Conservation (phyloP, 2,797 vertebrate genomes). For the Crenichthys baileyi region DNA sequence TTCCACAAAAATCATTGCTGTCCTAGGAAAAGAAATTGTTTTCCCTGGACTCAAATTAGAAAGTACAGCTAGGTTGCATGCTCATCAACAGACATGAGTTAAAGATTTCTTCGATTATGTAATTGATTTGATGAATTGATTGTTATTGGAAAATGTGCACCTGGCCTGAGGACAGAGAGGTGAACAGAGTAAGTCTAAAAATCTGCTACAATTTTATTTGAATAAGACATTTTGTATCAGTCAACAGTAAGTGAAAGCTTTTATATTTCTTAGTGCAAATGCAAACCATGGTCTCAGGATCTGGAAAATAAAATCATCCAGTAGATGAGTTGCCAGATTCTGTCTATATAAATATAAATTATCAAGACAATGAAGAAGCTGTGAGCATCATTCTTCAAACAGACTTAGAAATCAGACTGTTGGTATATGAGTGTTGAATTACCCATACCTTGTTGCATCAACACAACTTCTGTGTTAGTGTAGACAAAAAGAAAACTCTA, state of each 20-base stretch:
- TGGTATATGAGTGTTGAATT: too few species aligned
- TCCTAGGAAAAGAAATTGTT: conserved; percentile 4
- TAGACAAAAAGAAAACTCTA: too few species aligned
- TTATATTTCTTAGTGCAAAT: conserved; percentile 27
- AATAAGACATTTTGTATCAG: conserved; percentile 37
- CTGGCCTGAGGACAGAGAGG: conserved; percentile 16
- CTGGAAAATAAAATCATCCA: conserved; percentile 2
- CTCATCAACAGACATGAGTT: conserved; percentile 36
- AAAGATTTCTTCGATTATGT: conserved; percentile 41
- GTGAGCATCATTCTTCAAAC: too few species aligned
- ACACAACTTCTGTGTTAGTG: too few species aligned
- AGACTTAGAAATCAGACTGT: too few species aligned
- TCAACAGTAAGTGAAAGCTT: conserved; percentile 26
- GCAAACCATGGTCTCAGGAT: conserved; percentile 10
- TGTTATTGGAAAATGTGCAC: conserved; percentile 41
- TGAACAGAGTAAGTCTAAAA: conserved; percentile 21
- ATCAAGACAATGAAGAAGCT: background rate
- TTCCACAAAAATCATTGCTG: conserved; percentile 28
- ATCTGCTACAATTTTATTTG: conserved; percentile 26
- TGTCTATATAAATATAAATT: too few species aligned
- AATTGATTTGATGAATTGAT: conserved; percentile 33
- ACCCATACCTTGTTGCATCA: too few species aligned
- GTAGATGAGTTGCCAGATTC: too few species aligned
- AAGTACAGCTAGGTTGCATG: conserved; percentile 26
- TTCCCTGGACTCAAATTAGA: conserved; percentile 9